Conservation (phyloP, 2,797 vertebrate species). For the Champsocephalus esox region DNA sequence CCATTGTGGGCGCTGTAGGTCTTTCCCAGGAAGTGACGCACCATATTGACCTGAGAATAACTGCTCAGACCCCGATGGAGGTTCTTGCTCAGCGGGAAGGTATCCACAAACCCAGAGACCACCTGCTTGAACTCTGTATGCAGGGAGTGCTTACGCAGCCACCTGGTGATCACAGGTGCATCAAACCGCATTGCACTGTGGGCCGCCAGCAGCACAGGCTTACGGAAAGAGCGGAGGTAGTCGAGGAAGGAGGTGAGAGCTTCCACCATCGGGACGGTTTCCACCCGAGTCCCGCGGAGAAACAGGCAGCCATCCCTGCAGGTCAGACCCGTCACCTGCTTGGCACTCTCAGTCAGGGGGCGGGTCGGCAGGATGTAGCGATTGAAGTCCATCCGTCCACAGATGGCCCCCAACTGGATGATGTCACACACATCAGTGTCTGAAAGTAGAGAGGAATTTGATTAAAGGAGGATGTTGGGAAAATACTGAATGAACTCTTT, state of each 20-base stretch:
- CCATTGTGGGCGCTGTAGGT: constrained; percentile 76
- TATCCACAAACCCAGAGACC: constrained; percentile 74
- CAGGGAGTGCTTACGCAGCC: constrained; percentile 50
- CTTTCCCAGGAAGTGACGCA: constrained; percentile 52
- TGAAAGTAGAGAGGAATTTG: constrained; percentile 7
- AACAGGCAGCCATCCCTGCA: not conserved
- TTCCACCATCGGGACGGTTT: constrained; percentile 43
- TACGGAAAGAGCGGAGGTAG: constrained; percentile 70
- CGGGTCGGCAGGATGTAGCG: constrained; percentile 66
- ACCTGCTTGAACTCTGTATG: constrained; percentile 43
- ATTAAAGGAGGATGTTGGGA: no score
- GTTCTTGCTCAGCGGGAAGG: constrained; percentile 66
- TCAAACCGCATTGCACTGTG: constrained; percentile 78
- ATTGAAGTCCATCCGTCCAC: constrained; percentile 60
- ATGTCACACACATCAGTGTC: constrained; percentile 74
- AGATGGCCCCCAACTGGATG: constrained; percentile 79
- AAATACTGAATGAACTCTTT: no score
- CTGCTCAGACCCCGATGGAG: constrained; percentile 9
- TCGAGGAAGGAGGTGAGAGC: constrained; percentile 73
- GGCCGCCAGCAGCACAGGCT: constrained; percentile 75
- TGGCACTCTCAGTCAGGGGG: constrained; percentile 41
- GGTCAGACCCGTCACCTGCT: constrained; percentile 67
- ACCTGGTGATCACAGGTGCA: constrained; percentile 63
- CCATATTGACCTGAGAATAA: constrained; percentile 64
- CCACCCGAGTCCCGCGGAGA: fast-evolving